phyloP scores from a whole-genome alignment of 2,797 vertebrate genomes.

The Catharus ustulatus region DNA sequence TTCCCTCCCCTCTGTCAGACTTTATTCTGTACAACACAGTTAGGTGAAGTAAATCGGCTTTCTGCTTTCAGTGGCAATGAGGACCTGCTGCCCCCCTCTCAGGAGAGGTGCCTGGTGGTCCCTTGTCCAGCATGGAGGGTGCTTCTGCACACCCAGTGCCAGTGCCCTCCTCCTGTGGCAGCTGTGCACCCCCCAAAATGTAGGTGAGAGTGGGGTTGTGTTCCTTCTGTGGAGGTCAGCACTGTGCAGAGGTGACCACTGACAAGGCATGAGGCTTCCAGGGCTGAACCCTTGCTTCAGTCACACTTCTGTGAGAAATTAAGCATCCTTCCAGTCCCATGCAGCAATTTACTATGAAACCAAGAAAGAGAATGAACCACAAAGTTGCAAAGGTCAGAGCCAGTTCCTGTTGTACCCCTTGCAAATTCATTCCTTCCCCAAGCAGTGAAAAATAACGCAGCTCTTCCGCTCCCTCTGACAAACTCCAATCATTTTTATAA shows the following conservation, averaged over 20 bases:
- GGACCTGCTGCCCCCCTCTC: background rate
- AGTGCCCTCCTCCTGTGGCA: background rate
- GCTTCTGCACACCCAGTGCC: background rate
- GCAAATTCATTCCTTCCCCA: conserved; percentile 5
- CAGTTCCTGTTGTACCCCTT: background rate
- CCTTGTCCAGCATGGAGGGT: rapidly evolving
- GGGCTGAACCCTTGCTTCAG: background rate
- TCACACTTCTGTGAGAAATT: background rate
- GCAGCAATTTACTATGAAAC: background rate
- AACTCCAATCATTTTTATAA: conserved; percentile 34
- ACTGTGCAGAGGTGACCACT: background rate
- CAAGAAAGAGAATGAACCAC: background rate
- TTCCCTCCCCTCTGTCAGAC: background rate
- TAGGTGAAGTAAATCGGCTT: background rate
- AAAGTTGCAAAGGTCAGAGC: background rate
- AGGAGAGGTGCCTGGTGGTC: background rate
- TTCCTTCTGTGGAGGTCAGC: background rate
- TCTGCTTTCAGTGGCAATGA: background rate
- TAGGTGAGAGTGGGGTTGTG: background rate
- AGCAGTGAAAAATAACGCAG: background rate
- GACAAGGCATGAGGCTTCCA: background rate
- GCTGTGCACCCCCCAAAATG: background rate
- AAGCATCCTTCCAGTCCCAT: background rate
- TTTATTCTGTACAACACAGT: background rate
- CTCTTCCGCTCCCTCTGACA: background rate